These are phyloP conservation scores for Silvanus unidentatus DNA, from an alignment of 2,888 invertebrate genomes.

Conservation along the genomic window DNA sequence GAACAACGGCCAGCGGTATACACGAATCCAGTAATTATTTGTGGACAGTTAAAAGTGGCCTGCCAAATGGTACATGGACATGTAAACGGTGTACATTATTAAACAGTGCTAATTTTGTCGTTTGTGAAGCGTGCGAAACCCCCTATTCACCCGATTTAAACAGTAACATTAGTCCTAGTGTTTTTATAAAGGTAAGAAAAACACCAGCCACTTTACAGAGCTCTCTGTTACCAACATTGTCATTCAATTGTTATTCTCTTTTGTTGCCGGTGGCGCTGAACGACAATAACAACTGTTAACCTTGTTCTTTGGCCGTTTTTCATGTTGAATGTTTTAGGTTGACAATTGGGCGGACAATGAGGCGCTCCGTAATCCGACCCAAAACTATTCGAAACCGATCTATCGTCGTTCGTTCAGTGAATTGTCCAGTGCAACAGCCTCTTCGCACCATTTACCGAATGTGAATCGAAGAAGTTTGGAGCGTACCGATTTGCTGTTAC, in stretches of 20 bases:
- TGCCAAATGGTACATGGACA: conserved; percentile 53
- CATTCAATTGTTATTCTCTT: background rate
- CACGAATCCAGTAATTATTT: conserved; percentile 35
- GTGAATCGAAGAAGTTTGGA: conserved; percentile 43
- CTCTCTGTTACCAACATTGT: background rate
- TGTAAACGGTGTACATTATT: conserved; percentile 71
- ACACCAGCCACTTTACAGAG: background rate
- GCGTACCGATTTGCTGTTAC: conserved; percentile 30
- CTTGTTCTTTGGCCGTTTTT: conserved; percentile 12
- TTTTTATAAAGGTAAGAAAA: conserved; percentile 45
- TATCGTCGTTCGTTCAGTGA: conserved; percentile 50
- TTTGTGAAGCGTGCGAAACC: conserved; percentile 72
- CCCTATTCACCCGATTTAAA: conserved; percentile 49
- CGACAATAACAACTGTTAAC: no score
- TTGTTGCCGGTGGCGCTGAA: no score
- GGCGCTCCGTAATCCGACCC: conserved; percentile 37
- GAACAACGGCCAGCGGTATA: conserved; percentile 45
- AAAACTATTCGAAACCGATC: conserved; percentile 42
- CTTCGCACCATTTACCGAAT: conserved; percentile 29
- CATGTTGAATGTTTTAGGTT: no score
- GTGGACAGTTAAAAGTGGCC: conserved; percentile 37
- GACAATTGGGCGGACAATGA: conserved; percentile 47
- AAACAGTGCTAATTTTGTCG: conserved; percentile 59
- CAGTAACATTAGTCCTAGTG: conserved; percentile 44
- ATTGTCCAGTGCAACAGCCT: conserved; percentile 38